These are phyloP conservation scores for Cryptocheilus praepositus DNA, from an alignment of 2,888 invertebrate genomes.

Conservation along the genomic window DNA sequence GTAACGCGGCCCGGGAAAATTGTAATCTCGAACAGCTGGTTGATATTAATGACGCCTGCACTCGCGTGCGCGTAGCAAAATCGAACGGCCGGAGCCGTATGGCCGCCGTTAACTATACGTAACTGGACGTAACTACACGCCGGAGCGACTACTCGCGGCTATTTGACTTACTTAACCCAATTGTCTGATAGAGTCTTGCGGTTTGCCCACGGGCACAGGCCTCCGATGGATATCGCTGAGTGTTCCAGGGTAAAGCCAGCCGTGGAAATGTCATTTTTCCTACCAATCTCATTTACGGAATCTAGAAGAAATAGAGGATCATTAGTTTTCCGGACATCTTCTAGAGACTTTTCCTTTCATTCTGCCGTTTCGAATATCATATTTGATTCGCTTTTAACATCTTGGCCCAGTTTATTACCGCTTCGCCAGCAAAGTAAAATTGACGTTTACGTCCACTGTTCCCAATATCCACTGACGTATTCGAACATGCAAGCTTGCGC, in stretches of 20 bases:
- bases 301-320: no score
- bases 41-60: background rate
- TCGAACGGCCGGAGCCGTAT: slow-evolving; percentile 13
- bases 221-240: slow-evolving; percentile 19
- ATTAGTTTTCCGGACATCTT: no score
- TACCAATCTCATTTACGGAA: no score
- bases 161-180: slow-evolving; percentile 63
- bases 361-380: no score
- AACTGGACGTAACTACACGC: slow-evolving; percentile 20
- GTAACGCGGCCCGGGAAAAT: background rate
- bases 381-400: no score
- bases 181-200: slow-evolving; percentile 53
- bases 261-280: no score
- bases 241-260: slow-evolving; percentile 13
- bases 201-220: slow-evolving; percentile 29
- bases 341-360: no score
- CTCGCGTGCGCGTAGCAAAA: slow-evolving; percentile 7
- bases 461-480: no score
- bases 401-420: no score
- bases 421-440: no score
- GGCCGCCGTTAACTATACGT: slow-evolving; percentile 27
- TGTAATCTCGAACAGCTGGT: background rate
- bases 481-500: no score
- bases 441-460: no score
- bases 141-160: slow-evolving; percentile 37